Evolutionary conservation across 2,797 vertebrate species (phyloP).

Genomic region (Enteromius mattozi): DNA sequence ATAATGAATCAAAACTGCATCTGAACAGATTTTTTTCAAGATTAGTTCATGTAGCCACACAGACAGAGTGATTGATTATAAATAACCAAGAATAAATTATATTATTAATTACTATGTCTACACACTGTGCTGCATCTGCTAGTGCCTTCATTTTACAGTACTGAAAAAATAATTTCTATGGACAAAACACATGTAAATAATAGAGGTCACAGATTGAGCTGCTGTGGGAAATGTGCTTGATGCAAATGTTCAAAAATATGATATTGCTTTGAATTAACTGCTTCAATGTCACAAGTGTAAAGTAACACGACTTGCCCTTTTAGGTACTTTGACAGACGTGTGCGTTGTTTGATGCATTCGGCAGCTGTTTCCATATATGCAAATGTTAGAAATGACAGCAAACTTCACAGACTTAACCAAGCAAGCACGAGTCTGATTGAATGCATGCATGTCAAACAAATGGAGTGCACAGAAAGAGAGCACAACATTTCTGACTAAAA

Average conservation of each 20-base stretch:
- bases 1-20: slow-evolving; percentile 45
- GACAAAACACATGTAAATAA: background rate
- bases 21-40: background rate
- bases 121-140: background rate
- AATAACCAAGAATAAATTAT: background rate
- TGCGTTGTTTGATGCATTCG: background rate
- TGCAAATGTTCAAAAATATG: background rate
- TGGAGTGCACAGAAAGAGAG: slow-evolving; percentile 8
- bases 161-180: background rate
- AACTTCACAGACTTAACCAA: slow-evolving; percentile 7
- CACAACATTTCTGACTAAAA: background rate
- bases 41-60: background rate
- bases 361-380: background rate
- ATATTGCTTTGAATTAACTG: background rate
- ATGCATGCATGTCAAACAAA: background rate
- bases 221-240: background rate
- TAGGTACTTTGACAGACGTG: background rate
- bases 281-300: background rate
- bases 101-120: background rate
- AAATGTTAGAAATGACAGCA: background rate
- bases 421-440: background rate
- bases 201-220: background rate
- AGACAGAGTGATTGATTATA: background rate
- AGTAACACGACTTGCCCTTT: background rate
- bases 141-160: background rate